Percentiles rank a stretch among this genome's conserved stretches.
Conservation (phyloP, 1,140 invertebrate species). For the Bombus breviceps region DNA sequence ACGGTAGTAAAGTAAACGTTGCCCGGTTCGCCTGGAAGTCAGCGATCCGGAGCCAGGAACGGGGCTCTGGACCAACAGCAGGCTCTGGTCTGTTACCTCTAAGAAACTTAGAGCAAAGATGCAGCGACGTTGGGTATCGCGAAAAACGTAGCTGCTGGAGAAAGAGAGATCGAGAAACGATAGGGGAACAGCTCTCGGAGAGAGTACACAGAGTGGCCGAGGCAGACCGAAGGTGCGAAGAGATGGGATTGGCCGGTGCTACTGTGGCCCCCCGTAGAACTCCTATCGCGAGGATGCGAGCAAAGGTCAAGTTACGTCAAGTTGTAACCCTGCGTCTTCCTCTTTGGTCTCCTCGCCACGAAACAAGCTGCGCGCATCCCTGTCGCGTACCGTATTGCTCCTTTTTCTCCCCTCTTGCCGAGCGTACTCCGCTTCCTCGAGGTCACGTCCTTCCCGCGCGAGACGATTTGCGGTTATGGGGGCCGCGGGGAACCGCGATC, state of each 20-base stretch:
- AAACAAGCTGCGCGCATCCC: slow-evolving; percentile 1
- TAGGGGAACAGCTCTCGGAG: slow-evolving; percentile 17
- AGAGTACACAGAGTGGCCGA: not conserved
- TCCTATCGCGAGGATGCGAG: slow-evolving; percentile 28
- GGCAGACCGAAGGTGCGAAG: slow-evolving; percentile 47
- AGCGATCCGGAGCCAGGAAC: not conserved
- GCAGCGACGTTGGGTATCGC: slow-evolving; percentile 6
- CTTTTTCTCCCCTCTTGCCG: slow-evolving; percentile 1
- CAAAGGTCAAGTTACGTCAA: slow-evolving; percentile 58
- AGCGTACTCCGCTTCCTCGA: slow-evolving; percentile 50
- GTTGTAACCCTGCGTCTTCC: slow-evolving; percentile 19
- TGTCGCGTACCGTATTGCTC: not conserved
- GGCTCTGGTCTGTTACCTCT: not conserved
- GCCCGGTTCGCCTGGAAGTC: not conserved
- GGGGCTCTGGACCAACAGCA: not conserved
- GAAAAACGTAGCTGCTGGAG: slow-evolving; percentile 61
- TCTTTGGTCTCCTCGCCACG: not conserved
- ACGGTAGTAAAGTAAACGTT: slow-evolving; percentile 72
- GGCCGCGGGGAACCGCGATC: slow-evolving; percentile 49
- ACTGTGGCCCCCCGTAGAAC: slow-evolving; percentile 25
- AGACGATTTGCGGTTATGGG: slow-evolving; percentile 64
- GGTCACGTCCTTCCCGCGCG: slow-evolving; percentile 62
- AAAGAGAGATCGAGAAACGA: slow-evolving; percentile 61
- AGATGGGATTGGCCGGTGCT: slow-evolving; percentile 53
- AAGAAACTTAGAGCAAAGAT: not conserved